Conservation (phyloP, 2,797 vertebrate genomes). For the Otus scops region DNA sequence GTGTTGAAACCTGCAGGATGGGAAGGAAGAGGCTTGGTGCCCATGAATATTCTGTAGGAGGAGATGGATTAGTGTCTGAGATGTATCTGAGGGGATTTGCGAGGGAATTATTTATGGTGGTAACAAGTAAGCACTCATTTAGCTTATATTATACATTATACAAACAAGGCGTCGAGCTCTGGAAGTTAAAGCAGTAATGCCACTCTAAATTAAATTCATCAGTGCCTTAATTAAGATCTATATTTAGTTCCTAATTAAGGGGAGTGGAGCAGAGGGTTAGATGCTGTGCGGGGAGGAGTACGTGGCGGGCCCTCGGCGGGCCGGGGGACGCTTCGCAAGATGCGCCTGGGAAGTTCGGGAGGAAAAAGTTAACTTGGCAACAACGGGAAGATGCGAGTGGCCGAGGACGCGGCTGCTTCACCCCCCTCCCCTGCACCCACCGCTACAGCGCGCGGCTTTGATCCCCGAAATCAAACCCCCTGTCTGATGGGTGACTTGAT, state of each 20-base stretch:
- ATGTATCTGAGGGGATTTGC: conserved; percentile 66
- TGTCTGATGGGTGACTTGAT: conserved; percentile 69
- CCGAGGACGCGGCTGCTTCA: background rate
- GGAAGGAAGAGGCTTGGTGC: background rate
- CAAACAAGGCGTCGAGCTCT: conserved; percentile 70
- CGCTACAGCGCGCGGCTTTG: conserved; percentile 62
- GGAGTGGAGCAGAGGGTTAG: conserved; percentile 63
- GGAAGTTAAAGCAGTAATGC: conserved; percentile 76
- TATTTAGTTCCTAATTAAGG: conserved; percentile 82
- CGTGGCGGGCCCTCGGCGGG: accelerated
- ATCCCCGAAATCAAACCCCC: conserved; percentile 71
- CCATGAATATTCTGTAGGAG: conserved; percentile 34
- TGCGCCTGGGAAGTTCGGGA: background rate
- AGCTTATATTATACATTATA: conserved; percentile 76
- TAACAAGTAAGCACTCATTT: conserved; percentile 76
- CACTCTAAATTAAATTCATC: conserved; percentile 84
- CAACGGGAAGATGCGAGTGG: background rate
- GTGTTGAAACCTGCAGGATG: background rate
- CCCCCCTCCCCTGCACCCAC: background rate
- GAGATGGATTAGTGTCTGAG: conserved; percentile 43
- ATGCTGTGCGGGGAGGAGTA: background rate
- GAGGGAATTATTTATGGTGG: conserved; percentile 75
- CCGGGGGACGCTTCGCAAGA: accelerated
- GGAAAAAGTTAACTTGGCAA: background rate
- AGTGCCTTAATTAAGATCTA: conserved; percentile 84